These are phyloP conservation scores for Montipora foliosa DNA, from an alignment of 64 coral and sea anemone species.

Conservation along the genomic window DNA sequence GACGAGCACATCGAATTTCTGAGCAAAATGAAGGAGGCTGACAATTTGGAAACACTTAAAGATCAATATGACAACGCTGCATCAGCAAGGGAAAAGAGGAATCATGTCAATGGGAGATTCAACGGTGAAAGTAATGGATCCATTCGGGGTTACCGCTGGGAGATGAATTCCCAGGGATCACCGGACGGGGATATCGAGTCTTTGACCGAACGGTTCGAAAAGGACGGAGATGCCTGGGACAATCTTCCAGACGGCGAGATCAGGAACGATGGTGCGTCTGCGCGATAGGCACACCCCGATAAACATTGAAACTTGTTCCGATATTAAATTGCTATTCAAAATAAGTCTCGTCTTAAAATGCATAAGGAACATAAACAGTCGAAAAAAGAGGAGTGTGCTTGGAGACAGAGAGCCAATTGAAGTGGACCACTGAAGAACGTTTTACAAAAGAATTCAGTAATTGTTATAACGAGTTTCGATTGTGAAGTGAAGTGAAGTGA, in stretches of 20 bases:
- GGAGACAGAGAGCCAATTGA: no score
- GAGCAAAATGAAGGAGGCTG: conserved; percentile 87
- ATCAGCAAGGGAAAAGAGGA: conserved; percentile 58
- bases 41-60: conserved; percentile 89
- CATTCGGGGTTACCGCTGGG: conserved; percentile 70
- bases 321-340: no score
- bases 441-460: no score
- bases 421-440: no score
- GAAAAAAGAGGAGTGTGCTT: no score
- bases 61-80: conserved; percentile 85
- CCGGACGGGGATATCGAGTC: conserved; percentile 88
- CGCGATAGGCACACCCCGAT: neutral
- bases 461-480: no score
- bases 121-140: conserved; percentile 44
- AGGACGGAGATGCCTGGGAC: conserved; percentile 81
- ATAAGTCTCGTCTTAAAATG: no score
- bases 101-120: conserved; percentile 66
- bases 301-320: neutral
- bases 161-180: conserved; percentile 68
- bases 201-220: conserved; percentile 86
- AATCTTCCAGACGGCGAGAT: conserved; percentile 52
- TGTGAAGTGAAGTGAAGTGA: no score
- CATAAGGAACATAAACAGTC: no score
- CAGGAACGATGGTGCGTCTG: conserved; percentile 58
- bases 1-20: conserved; percentile 93